phyloP scores from a whole-genome alignment of 2,113 vertebrate species.

The Cairina moschata region DNA sequence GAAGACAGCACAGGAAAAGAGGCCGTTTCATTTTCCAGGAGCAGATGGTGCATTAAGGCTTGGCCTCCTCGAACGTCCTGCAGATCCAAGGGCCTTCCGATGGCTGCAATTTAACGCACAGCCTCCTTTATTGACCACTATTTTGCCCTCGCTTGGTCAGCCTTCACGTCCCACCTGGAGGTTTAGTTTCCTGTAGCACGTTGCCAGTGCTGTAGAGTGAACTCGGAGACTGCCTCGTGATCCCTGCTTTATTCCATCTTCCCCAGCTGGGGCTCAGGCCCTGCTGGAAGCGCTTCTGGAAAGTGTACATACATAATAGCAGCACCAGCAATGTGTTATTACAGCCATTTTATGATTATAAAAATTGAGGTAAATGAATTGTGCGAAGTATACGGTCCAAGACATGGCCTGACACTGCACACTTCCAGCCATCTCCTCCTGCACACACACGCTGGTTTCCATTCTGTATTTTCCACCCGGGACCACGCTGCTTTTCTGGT shows the following conservation, averaged over 20 bases:
- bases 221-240: accelerated
- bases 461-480: background rate
- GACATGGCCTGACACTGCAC: accelerated
- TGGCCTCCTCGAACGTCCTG: background rate
- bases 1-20: background rate
- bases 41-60: background rate
- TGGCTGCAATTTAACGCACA: background rate
- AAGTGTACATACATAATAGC: background rate
- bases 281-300: background rate
- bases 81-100: accelerated
- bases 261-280: background rate
- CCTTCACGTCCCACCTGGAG: background rate
- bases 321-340: background rate
- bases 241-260: background rate
- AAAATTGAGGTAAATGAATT: background rate
- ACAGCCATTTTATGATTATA: background rate
- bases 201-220: background rate
- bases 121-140: background rate
- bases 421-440: background rate
- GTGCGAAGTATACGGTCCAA: background rate
- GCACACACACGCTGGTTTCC: background rate
- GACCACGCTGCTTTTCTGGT: slow-evolving; percentile 25
- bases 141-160: background rate
- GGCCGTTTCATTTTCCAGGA: slow-evolving; percentile 14
- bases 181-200: background rate